Conservation (phyloP, 2,113 vertebrate genomes). For the Mesocricetus auratus region DNA sequence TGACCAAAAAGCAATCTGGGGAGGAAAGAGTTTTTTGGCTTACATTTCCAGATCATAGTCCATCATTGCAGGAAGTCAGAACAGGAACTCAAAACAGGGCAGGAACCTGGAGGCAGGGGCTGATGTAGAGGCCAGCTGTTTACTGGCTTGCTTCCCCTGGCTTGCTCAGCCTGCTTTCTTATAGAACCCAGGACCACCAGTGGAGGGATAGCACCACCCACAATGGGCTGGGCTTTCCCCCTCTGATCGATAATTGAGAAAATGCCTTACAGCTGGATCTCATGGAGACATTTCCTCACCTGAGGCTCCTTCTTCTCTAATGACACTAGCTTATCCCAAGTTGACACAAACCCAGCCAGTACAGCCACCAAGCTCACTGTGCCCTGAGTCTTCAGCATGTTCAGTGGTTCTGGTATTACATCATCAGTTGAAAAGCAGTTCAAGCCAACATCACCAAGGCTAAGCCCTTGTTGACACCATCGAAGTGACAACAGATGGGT, state of each 20-base stretch:
- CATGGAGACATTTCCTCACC: neutral
- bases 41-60: neutral
- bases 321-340: neutral
- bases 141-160: neutral
- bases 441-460: neutral
- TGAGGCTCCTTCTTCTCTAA: neutral
- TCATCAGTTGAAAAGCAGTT: neutral
- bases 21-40: neutral
- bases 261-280: neutral
- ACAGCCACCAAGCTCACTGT: neutral
- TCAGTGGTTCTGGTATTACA: neutral
- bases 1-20: neutral
- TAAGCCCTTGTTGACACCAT: neutral
- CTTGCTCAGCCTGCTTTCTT: neutral
- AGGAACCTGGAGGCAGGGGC: neutral
- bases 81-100: neutral
- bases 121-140: neutral
- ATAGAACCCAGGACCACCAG: neutral
- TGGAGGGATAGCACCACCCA: neutral
- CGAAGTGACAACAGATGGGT: neutral
- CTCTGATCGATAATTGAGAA: neutral
- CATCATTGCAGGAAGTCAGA: neutral
- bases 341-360: neutral
- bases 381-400: neutral
- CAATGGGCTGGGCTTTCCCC: neutral